Evolutionary conservation across 1,140 invertebrate genomes (phyloP).

Genomic region (Diachasmimorpha longicaudata): DNA sequence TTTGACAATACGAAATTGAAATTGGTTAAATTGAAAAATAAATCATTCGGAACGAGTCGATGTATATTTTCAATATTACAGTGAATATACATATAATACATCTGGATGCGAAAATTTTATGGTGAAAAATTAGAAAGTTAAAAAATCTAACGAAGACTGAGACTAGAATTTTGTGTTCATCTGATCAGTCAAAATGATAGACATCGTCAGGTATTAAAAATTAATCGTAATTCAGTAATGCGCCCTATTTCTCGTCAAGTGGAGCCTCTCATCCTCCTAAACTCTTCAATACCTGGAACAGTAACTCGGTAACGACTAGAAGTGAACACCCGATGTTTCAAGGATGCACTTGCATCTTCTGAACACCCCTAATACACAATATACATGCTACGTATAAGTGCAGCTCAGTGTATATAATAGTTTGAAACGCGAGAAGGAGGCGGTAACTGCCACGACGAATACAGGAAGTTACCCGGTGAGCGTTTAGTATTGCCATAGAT

Average conservation of each 20-base stretch:
- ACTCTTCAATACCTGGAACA: constrained; percentile 3
- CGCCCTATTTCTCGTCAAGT: background rate
- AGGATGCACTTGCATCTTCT: background rate
- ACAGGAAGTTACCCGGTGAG: constrained; percentile 18
- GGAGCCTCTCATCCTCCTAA: background rate
- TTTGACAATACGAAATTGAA: background rate
- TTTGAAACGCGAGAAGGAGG: constrained; percentile 9
- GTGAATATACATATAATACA: too few relatives aligned
- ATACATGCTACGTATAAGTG: constrained; percentile 9
- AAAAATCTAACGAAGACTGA: too few relatives aligned
- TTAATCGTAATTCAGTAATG: too few relatives aligned
- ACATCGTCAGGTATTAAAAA: too few relatives aligned
- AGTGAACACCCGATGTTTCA: background rate
- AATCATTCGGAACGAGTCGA: too few relatives aligned
- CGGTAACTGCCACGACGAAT: constrained; percentile 14
- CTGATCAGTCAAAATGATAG: too few relatives aligned
- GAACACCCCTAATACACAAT: background rate
- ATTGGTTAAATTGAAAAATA: too few relatives aligned
- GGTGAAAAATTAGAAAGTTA: too few relatives aligned
- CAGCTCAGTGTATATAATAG: background rate
- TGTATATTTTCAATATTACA: too few relatives aligned
- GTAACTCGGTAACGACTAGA: background rate
- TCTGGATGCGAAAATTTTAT: too few relatives aligned
- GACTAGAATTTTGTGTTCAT: too few relatives aligned
- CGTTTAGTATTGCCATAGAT: constrained; percentile 23